Evolutionary conservation across 2,797 vertebrate genomes (phyloP), one percentile per base, ranked within the genome.

Genomic region (Sciaenops ocellatus): DNA sequence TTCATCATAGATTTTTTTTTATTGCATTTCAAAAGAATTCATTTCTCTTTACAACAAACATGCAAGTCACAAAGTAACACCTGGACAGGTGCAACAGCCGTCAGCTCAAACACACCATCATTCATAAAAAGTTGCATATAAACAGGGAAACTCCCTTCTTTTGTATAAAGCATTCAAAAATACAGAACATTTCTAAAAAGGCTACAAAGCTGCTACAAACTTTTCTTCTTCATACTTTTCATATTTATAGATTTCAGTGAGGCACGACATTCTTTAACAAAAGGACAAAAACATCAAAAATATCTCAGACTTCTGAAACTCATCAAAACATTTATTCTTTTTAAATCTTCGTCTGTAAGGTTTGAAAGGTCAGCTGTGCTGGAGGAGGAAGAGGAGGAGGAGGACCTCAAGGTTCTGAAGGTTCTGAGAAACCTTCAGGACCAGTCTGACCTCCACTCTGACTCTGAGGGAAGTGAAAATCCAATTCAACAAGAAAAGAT

Each of bases 191-290:
- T 95, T 96, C 96, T 97, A 97, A 87, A 82, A 34, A 8, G 34
- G 8, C 93, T 91, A 86, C 84, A 87, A 90, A 92, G 94, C 96
- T 94, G 94, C 96, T 97, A 96, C 96, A 97, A 96, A 97, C 96
- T 97, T 96, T 97, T 96, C 96, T 97, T 96, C 95, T 96, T 97
- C 96, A 97, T 97, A 97, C 94, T 96, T 95, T 96, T 84, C 82
- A 82, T 66, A 76, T 30, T 86, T 83, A 86, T 83, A 84, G 56
- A 77, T 82, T 95, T 96, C 95, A 96, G 96, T 95, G 97, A 96
- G 96, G 97, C 97, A 97, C 96, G 97, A 97, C 96, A 97, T 97
- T 97, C 96, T 96, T 96, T 69, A 95, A 95, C 88, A 94, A 90
- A 88, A 93, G 11, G 10, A 44, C 42, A 97, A 96, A 96, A 96